Conservation (phyloP, 2,888 invertebrate species). For the Portevinia maculata region DNA sequence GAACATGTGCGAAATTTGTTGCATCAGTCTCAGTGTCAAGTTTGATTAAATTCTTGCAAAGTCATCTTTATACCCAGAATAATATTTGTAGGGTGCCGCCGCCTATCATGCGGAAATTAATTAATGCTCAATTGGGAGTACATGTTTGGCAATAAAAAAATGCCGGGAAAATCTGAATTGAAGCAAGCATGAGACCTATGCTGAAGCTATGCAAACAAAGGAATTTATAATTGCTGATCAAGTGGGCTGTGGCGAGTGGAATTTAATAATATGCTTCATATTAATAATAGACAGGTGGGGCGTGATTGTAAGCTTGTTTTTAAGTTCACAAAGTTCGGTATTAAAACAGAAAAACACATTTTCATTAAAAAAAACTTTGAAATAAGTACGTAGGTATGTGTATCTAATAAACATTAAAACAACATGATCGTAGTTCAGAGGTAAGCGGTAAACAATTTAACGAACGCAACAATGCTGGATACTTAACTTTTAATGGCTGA, state of each 20-base stretch:
- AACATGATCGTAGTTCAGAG: too few relatives aligned
- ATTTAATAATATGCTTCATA: not conserved
- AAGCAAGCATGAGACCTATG: not conserved
- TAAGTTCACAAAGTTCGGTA: constrained; percentile 6
- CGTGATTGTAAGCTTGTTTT: constrained; percentile 1
- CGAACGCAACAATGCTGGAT: too few relatives aligned
- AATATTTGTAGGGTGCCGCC: not conserved
- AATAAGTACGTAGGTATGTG: too few relatives aligned
- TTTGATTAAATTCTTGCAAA: constrained; percentile 22
- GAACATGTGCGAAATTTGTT: not conserved
- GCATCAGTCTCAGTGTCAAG: constrained; percentile 22
- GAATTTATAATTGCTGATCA: not conserved
- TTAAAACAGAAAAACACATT: not conserved
- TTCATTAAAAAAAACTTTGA: not conserved
- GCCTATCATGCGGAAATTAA: constrained; percentile 13
- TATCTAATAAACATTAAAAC: too few relatives aligned
- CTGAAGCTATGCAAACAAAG: too few relatives aligned
- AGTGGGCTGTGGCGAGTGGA: constrained; percentile 2
- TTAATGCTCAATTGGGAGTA: constrained; percentile 10
- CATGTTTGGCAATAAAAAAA: constrained; percentile 3
- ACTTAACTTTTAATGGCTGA: too few relatives aligned
- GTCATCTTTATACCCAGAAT: not conserved
- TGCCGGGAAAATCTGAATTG: not conserved
- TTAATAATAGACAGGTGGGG: not conserved
- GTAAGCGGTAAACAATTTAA: too few relatives aligned